These are phyloP conservation scores for Rhadina sibilatrix DNA, from an alignment of 2,113 vertebrate species.

Conservation along the genomic window DNA sequence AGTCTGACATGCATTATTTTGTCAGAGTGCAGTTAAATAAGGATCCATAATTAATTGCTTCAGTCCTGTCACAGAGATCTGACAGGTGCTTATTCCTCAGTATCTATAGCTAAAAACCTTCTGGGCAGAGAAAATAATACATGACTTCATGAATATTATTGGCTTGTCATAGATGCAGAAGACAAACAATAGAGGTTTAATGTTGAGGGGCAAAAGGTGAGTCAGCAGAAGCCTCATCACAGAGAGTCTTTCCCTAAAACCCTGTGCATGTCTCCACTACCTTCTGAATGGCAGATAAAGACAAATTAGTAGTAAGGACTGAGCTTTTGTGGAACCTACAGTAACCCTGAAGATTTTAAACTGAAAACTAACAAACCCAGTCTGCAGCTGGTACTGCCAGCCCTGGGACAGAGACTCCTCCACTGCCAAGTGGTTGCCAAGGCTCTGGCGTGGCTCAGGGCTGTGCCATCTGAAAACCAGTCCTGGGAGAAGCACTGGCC, in stretches of 20 bases:
- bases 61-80: background rate
- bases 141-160: background rate
- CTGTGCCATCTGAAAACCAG: background rate
- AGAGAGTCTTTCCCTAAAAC: background rate
- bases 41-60: background rate
- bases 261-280: fast-evolving
- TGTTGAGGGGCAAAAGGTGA: fast-evolving
- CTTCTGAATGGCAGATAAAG: background rate
- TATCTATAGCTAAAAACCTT: background rate
- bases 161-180: background rate
- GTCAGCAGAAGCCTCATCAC: background rate
- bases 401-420: background rate
- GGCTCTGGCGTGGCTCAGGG: fast-evolving
- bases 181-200: background rate
- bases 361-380: background rate
- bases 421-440: background rate
- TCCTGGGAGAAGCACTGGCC: fast-evolving
- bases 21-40: background rate
- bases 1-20: background rate
- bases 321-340: background rate
- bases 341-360: background rate
- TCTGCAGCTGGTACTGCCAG: background rate
- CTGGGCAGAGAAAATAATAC: background rate
- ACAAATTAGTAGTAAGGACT: background rate
- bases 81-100: background rate